Percentiles rank a stretch among this genome's conserved stretches.
Conservation (phyloP, 2,888 invertebrate genomes). For the Clistopyga incitator region DNA sequence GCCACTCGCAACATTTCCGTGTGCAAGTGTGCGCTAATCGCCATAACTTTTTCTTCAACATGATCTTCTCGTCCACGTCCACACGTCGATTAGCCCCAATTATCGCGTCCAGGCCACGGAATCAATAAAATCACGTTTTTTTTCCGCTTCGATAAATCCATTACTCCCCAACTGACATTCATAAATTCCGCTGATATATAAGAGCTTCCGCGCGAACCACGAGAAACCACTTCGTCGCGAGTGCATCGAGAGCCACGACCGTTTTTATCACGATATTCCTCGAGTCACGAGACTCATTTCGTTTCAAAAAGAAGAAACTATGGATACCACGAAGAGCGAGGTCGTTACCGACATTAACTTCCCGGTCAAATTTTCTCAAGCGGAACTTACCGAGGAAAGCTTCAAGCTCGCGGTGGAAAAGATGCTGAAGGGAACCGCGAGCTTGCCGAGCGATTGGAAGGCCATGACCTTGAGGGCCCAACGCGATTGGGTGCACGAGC, state of each 20-base stretch:
- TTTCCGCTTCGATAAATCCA: background rate
- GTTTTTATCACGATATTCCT: background rate
- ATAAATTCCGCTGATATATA: no score
- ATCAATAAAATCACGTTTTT: background rate
- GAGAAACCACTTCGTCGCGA: background rate
- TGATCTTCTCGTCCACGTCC: no score
- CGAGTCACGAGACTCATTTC: background rate
- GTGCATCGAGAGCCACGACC: background rate
- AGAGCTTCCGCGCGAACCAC: slow-evolving; percentile 67
- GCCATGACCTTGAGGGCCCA: slow-evolving; percentile 51
- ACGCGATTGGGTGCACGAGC: slow-evolving; percentile 35
- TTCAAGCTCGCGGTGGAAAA: slow-evolving; percentile 15
- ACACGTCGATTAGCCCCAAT: background rate
- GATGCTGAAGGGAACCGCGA: background rate
- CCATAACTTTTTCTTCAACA: no score
- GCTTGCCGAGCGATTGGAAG: slow-evolving; percentile 57
- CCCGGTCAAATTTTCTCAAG: slow-evolving; percentile 4
- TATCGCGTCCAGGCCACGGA: background rate
- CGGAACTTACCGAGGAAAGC: background rate
- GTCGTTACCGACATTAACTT: background rate
- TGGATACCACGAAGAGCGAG: slow-evolving; percentile 11
- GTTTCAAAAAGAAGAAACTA: background rate
- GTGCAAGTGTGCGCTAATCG: no score
- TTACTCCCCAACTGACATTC: no score
- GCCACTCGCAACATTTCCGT: no score